These are phyloP conservation scores for Dolichotis patagonum DNA, from an alignment of 2,113 vertebrate species.

Conservation along the genomic window DNA sequence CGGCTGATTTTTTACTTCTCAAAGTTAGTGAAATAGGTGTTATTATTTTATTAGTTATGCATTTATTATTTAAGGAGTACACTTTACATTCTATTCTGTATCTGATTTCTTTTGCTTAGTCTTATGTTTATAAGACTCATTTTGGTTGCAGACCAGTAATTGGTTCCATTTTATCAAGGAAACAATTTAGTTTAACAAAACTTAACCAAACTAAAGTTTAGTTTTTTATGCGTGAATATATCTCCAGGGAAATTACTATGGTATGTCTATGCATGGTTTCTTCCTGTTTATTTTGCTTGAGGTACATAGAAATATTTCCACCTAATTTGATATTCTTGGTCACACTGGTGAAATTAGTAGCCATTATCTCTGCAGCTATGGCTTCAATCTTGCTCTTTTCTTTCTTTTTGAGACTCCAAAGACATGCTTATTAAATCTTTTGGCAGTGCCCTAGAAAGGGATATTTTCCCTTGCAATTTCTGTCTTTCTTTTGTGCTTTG, in stretches of 20 bases:
- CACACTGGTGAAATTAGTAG: neutral
- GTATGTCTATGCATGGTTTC: neutral
- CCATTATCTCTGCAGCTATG: neutral
- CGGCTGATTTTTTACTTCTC: rapidly evolving
- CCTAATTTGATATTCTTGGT: neutral
- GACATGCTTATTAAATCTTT: neutral
- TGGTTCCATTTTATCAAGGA: neutral
- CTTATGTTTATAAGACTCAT: neutral
- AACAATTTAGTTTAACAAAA: neutral
- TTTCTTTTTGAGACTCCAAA: neutral
- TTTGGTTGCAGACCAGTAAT: neutral
- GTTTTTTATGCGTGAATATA: neutral
- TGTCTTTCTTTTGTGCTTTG: neutral
- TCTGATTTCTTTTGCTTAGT: neutral
- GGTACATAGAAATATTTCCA: neutral
- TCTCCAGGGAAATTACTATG: neutral
- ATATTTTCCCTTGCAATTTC: rapidly evolving
- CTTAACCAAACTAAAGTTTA: neutral
- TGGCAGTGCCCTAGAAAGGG: too few relatives aligned
- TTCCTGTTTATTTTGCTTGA: neutral
- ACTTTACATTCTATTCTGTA: rapidly evolving
- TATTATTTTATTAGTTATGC: rapidly evolving
- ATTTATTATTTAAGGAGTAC: too few relatives aligned
- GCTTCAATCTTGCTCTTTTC: neutral
- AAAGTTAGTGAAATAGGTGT: neutral